Conservation (phyloP, 2,113 vertebrate genomes). For the Odontesthes bonariensis region DNA sequence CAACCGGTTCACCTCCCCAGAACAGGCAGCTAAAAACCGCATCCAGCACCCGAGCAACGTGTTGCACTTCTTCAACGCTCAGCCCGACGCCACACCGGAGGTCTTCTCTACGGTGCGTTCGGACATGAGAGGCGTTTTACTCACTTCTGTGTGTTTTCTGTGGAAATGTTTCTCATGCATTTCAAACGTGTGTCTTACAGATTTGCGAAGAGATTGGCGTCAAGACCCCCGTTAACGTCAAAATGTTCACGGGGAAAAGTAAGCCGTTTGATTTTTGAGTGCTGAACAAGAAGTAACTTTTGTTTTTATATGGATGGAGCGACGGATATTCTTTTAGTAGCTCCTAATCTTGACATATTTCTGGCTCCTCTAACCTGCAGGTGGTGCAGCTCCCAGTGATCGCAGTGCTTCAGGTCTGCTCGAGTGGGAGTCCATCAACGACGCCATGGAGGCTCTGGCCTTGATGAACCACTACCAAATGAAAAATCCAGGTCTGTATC, state of each 20-base stretch:
- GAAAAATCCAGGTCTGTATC: slow-evolving; percentile 91
- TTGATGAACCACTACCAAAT: slow-evolving; percentile 95
- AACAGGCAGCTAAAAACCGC: slow-evolving; percentile 96
- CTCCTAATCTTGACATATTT: background rate
- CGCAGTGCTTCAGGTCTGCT: slow-evolving; percentile 92
- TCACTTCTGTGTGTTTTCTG: background rate
- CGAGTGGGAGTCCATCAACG: slow-evolving; percentile 95
- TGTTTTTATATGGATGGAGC: too few relatives aligned
- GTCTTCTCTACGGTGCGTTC: slow-evolving; percentile 88
- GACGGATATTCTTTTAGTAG: too few relatives aligned
- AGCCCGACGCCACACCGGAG: slow-evolving; percentile 89
- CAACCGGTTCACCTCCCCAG: slow-evolving; percentile 93
- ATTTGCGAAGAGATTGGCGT: slow-evolving; percentile 91
- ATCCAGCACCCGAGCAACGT: slow-evolving; percentile 97
- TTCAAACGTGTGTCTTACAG: slow-evolving; percentile 66
- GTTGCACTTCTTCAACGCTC: slow-evolving; percentile 95
- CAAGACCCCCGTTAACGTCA: slow-evolving; percentile 89
- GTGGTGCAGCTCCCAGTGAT: slow-evolving; percentile 84
- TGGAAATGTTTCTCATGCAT: too few relatives aligned
- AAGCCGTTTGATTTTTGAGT: slow-evolving; percentile 63
- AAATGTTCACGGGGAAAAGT: slow-evolving; percentile 96
- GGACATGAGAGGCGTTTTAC: background rate
- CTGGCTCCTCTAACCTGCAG: slow-evolving; percentile 31
- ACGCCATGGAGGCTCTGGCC: slow-evolving; percentile 91
- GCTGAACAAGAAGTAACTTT: too few relatives aligned